phyloP scores from a whole-genome alignment of 2,888 invertebrate genomes.

The Amblyjoppa proteus region DNA sequence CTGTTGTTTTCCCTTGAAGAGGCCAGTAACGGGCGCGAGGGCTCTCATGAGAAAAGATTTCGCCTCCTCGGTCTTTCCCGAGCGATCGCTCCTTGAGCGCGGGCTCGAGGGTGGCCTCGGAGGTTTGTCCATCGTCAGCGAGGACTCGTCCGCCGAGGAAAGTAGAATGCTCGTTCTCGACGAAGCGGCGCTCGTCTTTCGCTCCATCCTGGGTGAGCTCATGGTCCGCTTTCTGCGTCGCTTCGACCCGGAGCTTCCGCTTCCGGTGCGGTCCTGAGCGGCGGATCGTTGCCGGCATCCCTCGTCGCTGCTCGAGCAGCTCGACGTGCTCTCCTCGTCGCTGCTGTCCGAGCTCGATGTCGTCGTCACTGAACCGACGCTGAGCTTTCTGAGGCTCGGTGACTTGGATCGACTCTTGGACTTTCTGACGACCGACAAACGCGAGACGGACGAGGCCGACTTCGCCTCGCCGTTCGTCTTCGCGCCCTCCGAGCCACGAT shows the following conservation, averaged over 20 bases:
- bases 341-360: constrained; percentile 73
- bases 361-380: constrained; percentile 60
- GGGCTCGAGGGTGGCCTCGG: constrained; percentile 86
- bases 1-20: constrained; percentile 89
- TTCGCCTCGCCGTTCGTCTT: constrained; percentile 34
- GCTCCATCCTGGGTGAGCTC: constrained; percentile 73
- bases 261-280: constrained; percentile 61
- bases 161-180: constrained; percentile 86
- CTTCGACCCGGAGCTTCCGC: constrained; percentile 46
- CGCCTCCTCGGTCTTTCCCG: constrained; percentile 87
- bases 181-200: constrained; percentile 81
- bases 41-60: constrained; percentile 91
- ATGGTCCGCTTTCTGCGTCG: constrained; percentile 71
- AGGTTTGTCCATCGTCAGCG: constrained; percentile 86
- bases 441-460: constrained; percentile 54
- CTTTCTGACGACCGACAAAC: constrained; percentile 57
- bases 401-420: constrained; percentile 74
- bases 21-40: constrained; percentile 89
- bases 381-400: constrained; percentile 64
- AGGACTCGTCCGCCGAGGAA: constrained; percentile 87
- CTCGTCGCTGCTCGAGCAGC: constrained; percentile 81
- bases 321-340: constrained; percentile 84
- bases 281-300: constrained; percentile 67
- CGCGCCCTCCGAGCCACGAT: constrained; percentile 62
- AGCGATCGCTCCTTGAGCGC: constrained; percentile 82